Evolutionary conservation across 2,888 invertebrate genomes (phyloP).

Genomic region (Gymnosoma rotundatum): DNA sequence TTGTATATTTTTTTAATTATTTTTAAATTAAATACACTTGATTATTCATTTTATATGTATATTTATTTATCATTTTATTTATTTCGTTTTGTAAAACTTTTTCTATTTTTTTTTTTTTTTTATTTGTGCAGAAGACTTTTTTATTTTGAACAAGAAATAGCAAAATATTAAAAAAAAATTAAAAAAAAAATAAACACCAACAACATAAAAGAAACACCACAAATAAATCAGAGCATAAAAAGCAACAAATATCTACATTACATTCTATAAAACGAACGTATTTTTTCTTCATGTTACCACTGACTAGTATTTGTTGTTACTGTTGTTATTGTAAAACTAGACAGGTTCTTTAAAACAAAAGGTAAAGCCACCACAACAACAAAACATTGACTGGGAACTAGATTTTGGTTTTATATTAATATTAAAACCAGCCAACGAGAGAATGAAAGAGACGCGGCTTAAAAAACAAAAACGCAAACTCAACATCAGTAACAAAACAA

Average conservation of each 20-base stretch:
- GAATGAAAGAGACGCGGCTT: not conserved
- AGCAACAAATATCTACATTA: conserved; percentile 42
- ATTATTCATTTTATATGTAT: conserved; percentile 20
- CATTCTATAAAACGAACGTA: conserved; percentile 55
- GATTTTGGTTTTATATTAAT: conserved; percentile 56
- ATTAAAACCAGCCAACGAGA: not conserved
- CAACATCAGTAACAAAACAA: conserved; percentile 13
- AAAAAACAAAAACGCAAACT: conserved; percentile 29
- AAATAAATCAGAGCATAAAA: conserved; percentile 68
- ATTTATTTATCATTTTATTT: conserved; percentile 35
- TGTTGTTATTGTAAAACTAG: conserved; percentile 46
- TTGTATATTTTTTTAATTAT: conserved; percentile 31
- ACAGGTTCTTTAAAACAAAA: conserved; percentile 61
- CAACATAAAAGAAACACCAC: conserved; percentile 62
- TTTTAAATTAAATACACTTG: conserved; percentile 33
- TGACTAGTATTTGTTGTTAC: conserved; percentile 13
- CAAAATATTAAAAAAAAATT: conserved; percentile 11
- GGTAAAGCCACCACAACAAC: conserved; percentile 24
- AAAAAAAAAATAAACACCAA: conserved; percentile 23
- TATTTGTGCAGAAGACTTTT: conserved; percentile 43
- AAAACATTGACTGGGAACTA: conserved; percentile 56
- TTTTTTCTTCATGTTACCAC: conserved; percentile 23
- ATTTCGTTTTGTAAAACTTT: conserved; percentile 40
- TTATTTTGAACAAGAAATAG: conserved; percentile 42
- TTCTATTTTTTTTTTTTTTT: conserved; percentile 34